A percentile compares a stretch with the other conserved stretches of the same genome.
Conservation (phyloP, 2,888 invertebrate genomes). For the Melanargia galathea region DNA sequence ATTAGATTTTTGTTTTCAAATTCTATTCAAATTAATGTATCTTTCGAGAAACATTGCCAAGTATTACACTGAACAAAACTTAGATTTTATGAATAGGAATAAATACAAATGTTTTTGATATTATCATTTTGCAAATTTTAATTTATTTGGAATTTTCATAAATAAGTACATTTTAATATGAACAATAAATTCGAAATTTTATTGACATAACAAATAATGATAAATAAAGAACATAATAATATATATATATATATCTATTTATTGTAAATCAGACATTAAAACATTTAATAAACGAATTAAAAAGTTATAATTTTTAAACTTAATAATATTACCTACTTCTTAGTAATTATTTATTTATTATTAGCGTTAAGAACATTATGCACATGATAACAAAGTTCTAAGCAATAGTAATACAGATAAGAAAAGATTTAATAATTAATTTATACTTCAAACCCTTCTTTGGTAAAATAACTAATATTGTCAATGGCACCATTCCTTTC, state of each 20-base stretch:
- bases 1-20: too few relatives aligned
- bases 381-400: constrained; percentile 25
- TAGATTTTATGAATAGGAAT: background rate
- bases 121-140: background rate
- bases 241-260: too few relatives aligned
- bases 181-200: background rate
- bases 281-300: too few relatives aligned
- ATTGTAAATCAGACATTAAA: too few relatives aligned
- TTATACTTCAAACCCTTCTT: constrained; percentile 27
- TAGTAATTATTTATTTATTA: constrained; percentile 38
- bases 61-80: background rate
- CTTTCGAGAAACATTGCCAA: too few relatives aligned
- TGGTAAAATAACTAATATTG: constrained; percentile 68
- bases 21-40: too few relatives aligned
- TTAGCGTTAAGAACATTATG: constrained; percentile 25
- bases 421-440: constrained; percentile 28
- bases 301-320: too few relatives aligned
- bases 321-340: too few relatives aligned
- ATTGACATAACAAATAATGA: background rate
- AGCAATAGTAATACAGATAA: constrained; percentile 33
- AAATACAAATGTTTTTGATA: background rate
- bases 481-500: constrained; percentile 68
- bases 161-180: background rate
- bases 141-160: background rate
- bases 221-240: background rate